phyloP scores from a whole-genome alignment of 2,797 vertebrate species.

The Buceros bicornis region DNA sequence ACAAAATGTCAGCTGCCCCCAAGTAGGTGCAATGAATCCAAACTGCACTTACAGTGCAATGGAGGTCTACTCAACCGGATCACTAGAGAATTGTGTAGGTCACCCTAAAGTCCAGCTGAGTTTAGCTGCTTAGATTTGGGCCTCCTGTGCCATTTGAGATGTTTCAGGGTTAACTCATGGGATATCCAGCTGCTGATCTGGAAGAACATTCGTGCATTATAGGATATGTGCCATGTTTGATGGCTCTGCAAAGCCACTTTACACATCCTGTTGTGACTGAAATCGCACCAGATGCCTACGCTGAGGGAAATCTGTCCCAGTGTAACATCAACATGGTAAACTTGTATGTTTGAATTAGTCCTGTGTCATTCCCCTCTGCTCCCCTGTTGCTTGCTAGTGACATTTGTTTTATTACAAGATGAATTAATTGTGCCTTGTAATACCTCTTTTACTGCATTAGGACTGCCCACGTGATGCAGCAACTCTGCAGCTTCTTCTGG shows the following conservation, averaged over 20 bases:
- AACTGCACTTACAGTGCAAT: not conserved
- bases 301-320: not conserved
- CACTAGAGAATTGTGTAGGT: not conserved
- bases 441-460: not conserved
- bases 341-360: not conserved
- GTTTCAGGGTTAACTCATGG: not conserved
- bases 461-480: not conserved
- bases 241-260: not conserved
- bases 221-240: not conserved
- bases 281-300: not conserved
- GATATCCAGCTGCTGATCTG: not conserved
- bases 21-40: not conserved
- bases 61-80: not conserved
- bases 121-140: not conserved
- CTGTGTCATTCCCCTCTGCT: not conserved
- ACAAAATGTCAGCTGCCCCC: not conserved
- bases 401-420: not conserved
- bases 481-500: not conserved
- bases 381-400: not conserved
- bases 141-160: not conserved
- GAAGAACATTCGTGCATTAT: not conserved
- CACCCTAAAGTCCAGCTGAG: not conserved
- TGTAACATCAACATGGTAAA: not conserved
- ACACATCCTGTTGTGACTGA: not conserved
- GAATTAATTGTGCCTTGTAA: not conserved